phyloP scores from a whole-genome alignment of 2,888 invertebrate species.

The Xanthorhoe designata region DNA sequence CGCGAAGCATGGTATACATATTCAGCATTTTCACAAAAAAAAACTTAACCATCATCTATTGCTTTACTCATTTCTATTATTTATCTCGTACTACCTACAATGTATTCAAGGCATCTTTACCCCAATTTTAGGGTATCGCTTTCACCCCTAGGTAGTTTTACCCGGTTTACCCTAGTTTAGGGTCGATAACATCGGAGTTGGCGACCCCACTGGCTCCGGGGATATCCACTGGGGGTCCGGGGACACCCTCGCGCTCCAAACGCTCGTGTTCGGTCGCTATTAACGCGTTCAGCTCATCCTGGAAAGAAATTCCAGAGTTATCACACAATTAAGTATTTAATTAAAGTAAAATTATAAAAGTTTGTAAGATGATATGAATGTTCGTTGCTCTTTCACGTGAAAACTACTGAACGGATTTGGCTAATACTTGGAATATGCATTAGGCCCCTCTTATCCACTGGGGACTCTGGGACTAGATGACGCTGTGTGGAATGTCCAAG shows the following conservation, averaged over 20 bases:
- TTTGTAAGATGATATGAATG: too few relatives aligned
- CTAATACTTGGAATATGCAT: too few relatives aligned
- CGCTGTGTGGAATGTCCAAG: too few relatives aligned
- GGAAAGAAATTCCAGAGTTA: conserved; percentile 29
- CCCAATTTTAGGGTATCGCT: background rate
- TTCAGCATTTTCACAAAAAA: too few relatives aligned
- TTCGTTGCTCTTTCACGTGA: too few relatives aligned
- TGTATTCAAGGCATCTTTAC: conserved; percentile 19
- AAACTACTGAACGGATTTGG: too few relatives aligned
- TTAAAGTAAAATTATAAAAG: too few relatives aligned
- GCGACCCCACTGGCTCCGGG: conserved; percentile 29
- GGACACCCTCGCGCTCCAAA: conserved; percentile 68
- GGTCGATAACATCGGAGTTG: conserved; percentile 46
- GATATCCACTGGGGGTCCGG: conserved; percentile 46
- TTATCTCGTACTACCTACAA: background rate
- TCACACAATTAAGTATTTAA: background rate
- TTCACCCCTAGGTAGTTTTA: conserved; percentile 45
- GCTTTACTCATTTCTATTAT: background rate
- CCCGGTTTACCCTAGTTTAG: conserved; percentile 55
- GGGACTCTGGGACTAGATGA: too few relatives aligned
- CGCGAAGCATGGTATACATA: too few relatives aligned
- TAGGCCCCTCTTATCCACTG: too few relatives aligned
- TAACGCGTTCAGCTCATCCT: conserved; percentile 87
- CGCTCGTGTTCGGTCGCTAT: conserved; percentile 84
- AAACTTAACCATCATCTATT: background rate